Conservation (phyloP, 53 echinoderm and acorn worm genomes). For the Temnopleurus reevesii region DNA sequence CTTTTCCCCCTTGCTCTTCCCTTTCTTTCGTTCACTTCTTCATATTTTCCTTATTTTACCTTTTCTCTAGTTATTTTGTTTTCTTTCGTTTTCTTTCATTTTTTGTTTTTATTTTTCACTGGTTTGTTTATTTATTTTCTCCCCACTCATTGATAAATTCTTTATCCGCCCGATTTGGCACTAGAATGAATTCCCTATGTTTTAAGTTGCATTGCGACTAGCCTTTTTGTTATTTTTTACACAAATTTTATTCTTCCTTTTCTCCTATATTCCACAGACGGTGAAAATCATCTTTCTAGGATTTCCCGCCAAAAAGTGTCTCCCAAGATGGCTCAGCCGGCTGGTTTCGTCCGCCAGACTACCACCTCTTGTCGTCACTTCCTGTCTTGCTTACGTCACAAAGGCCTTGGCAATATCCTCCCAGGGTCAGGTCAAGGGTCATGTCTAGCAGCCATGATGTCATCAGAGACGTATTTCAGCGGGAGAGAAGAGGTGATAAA, state of each 20-base stretch:
- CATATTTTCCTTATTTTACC: too few species aligned
- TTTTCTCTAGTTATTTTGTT: too few species aligned
- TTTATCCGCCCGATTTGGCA: too few species aligned
- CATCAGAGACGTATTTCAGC: neutral
- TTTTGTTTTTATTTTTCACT: too few species aligned
- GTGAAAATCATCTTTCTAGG: neutral
- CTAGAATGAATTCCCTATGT: too few species aligned
- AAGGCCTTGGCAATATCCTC: neutral
- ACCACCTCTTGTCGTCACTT: constrained; percentile 10
- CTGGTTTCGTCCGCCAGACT: neutral
- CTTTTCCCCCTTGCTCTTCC: neutral
- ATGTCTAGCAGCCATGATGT: neutral
- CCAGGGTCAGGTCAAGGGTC: neutral
- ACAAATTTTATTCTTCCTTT: neutral
- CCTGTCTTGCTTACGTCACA: constrained; percentile 4
- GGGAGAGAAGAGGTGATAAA: neutral
- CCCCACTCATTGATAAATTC: too few species aligned
- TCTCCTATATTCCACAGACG: neutral
- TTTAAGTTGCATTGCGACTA: too few species aligned
- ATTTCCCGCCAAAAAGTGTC: neutral
- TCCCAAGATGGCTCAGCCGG: neutral
- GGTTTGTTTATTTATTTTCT: too few species aligned
- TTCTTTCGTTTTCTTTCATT: too few species aligned
- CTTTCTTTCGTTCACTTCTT: too few species aligned
- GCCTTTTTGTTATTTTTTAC: neutral